Evolutionary conservation across 2,888 invertebrate species (phyloP).

Genomic region (Brachycybe producta): DNA sequence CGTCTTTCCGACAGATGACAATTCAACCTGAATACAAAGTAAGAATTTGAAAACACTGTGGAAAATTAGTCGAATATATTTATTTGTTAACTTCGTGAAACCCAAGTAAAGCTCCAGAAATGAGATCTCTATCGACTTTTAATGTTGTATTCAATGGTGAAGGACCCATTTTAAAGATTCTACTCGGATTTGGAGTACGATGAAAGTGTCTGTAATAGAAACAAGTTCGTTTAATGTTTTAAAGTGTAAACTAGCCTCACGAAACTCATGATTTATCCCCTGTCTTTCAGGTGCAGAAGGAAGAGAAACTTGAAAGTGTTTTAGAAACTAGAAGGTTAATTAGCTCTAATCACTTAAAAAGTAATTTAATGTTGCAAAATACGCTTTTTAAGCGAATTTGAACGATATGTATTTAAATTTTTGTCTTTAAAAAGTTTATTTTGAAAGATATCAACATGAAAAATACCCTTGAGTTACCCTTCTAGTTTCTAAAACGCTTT

Average conservation of each 20-base stretch:
- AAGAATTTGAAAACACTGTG: not conserved
- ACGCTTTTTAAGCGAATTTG: too few relatives aligned
- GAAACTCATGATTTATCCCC: too few relatives aligned
- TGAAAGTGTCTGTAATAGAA: slow-evolving; percentile 2
- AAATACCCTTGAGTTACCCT: too few relatives aligned
- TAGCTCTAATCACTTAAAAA: too few relatives aligned
- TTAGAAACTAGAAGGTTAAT: too few relatives aligned
- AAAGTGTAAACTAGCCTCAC: not conserved
- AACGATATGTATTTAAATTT: too few relatives aligned
- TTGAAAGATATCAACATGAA: too few relatives aligned
- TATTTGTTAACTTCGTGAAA: slow-evolving; percentile 1
- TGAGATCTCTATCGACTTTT: slow-evolving; percentile 10
- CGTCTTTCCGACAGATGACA: slow-evolving; percentile 48
- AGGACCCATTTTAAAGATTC: not conserved
- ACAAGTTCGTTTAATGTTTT: not conserved
- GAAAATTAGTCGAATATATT: not conserved
- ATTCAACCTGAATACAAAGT: slow-evolving; percentile 40
- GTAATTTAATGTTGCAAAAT: too few relatives aligned
- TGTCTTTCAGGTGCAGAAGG: too few relatives aligned
- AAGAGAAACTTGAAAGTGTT: too few relatives aligned
- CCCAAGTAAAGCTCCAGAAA: slow-evolving; percentile 4
- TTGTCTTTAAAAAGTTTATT: too few relatives aligned
- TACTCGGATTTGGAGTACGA: not conserved
- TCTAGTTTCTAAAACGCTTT: too few relatives aligned
- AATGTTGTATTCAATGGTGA: slow-evolving; percentile 6